Percentiles rank a stretch among this genome's conserved stretches.
These are phyloP conservation scores for Rotaria sp. DNA, from an alignment of 2,888 invertebrate species.

Conservation along the genomic window DNA sequence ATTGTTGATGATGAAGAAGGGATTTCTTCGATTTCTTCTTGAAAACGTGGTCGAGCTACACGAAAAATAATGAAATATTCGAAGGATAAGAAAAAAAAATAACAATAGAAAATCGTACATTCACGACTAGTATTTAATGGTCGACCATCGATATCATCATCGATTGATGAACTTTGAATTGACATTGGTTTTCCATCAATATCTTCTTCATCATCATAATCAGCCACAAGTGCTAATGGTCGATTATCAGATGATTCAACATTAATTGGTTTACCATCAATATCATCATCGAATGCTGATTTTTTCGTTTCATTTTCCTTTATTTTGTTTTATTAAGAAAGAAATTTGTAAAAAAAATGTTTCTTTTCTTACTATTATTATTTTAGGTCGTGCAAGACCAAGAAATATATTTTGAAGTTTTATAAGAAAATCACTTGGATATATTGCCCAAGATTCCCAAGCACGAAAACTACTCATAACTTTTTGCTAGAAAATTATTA, in stretches of 20 bases:
- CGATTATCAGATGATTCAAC: neutral
- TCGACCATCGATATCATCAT: neutral
- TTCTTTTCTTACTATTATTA: neutral
- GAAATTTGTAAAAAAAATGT: neutral
- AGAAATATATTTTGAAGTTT: slow-evolving; percentile 81
- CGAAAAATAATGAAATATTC: neutral
- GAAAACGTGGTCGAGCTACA: neutral
- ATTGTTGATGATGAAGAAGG: neutral
- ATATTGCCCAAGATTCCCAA: slow-evolving; percentile 91
- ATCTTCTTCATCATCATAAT: slow-evolving; percentile 42
- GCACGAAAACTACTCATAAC: slow-evolving; percentile 81
- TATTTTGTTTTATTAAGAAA: neutral
- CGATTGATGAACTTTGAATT: neutral
- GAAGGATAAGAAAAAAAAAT: fast-evolving
- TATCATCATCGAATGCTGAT: slow-evolving; percentile 31
- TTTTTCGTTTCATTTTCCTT: neutral
- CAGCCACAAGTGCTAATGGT: slow-evolving; percentile 3
- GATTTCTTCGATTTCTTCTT: neutral
- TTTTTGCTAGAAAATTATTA: slow-evolving; percentile 57
- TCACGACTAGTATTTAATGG: neutral
- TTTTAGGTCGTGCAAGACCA: slow-evolving; percentile 61
- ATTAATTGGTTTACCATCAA: slow-evolving; percentile 40
- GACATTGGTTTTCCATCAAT: slow-evolving; percentile 45
- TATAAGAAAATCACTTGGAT: slow-evolving; percentile 81
- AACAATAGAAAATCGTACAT: too few relatives aligned